Conservation (phyloP, 2,797 vertebrate species). For the Periophthalmus magnuspinnatus region DNA sequence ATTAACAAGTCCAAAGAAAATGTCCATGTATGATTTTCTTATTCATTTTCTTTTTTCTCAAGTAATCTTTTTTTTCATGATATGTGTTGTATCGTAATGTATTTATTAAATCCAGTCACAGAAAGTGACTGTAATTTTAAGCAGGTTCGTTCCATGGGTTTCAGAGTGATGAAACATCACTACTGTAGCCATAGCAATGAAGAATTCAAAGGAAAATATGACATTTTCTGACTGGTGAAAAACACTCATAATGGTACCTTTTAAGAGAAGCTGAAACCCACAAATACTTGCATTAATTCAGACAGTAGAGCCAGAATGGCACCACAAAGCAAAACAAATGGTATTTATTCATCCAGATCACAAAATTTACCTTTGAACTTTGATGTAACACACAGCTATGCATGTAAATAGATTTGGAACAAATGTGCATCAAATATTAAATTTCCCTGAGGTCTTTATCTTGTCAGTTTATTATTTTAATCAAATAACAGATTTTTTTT, state of each 20-base stretch:
- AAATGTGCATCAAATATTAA: background rate
- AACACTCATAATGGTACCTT: too few relatives aligned
- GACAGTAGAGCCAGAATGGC: background rate
- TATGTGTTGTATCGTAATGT: background rate
- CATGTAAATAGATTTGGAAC: background rate
- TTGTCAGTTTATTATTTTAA: background rate
- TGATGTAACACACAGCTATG: background rate
- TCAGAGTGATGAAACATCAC: too few relatives aligned
- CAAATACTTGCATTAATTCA: background rate
- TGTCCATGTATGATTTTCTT: background rate
- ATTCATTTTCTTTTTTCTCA: background rate
- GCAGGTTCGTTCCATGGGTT: too few relatives aligned
- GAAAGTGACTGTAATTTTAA: background rate
- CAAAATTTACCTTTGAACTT: background rate
- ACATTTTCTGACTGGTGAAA: too few relatives aligned
- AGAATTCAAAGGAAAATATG: too few relatives aligned
- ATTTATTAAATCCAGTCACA: background rate
- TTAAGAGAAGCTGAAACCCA: too few relatives aligned
- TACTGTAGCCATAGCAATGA: too few relatives aligned
- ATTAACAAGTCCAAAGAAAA: background rate
- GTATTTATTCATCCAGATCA: too few relatives aligned
- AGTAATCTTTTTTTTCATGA: background rate
- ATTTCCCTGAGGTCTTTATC: background rate
- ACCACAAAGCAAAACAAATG: too few relatives aligned
- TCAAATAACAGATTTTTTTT: background rate